Conservation (phyloP, 1,140 invertebrate species). For the Diprion similis region DNA sequence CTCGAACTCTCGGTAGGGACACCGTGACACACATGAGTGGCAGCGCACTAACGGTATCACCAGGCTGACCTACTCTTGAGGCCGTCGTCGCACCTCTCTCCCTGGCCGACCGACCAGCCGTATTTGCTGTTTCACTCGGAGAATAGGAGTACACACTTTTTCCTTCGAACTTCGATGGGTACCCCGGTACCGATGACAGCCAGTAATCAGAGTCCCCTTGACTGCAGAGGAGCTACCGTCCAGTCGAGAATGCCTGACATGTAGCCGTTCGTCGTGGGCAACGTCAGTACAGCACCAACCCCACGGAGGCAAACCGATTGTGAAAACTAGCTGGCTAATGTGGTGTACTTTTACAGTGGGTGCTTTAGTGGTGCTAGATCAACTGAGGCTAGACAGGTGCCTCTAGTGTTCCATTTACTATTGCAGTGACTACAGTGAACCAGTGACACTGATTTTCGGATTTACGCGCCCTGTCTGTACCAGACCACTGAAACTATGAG, state of each 20-base stretch:
- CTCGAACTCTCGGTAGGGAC: conserved; percentile 25
- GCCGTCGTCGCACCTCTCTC: conserved; percentile 6
- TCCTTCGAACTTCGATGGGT: conserved; percentile 30
- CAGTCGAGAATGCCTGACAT: conserved; percentile 20
- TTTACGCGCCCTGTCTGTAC: background rate
- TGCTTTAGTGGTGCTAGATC: background rate
- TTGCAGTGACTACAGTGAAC: background rate
- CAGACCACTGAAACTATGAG: background rate
- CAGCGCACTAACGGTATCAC: conserved; percentile 47
- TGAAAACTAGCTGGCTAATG: no score
- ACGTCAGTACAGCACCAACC: conserved; percentile 18
- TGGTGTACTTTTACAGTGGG: background rate
- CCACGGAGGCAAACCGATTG: background rate
- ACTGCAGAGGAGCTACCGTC: conserved; percentile 35
- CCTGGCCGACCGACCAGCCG: background rate
- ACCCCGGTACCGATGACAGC: conserved; percentile 20
- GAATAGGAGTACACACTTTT: conserved; percentile 32
- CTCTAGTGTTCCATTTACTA: background rate
- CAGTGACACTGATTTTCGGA: background rate
- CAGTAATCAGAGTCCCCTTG: conserved; percentile 51
- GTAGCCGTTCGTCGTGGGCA: background rate
- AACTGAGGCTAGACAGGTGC: no score
- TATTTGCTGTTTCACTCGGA: conserved; percentile 23
- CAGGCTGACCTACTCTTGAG: conserved; percentile 45
- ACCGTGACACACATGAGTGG: conserved; percentile 52